Evolutionary conservation across 1,140 invertebrate genomes (phyloP), one percentile per base, ranked within the genome.

Genomic region (Oncopodura yosiiana): DNA sequence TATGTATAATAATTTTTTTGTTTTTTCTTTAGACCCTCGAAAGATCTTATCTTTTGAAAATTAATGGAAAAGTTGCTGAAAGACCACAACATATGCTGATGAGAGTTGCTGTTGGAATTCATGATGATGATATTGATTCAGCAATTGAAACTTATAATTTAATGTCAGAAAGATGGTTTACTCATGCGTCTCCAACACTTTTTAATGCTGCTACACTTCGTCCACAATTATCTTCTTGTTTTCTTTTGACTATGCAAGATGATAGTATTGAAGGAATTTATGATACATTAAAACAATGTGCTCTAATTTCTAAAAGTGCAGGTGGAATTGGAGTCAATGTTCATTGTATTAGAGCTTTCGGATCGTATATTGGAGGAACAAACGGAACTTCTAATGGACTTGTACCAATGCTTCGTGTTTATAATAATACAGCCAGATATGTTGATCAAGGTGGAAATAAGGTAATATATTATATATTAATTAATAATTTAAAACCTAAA

Each of bases 181-280:
- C 92, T 1, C 95, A 99, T 76, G 94, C 94, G 12, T 94, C 93
- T 12, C 94, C 95, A 8, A 98, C 95, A 2, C 75, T 99, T 9
- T 99, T 97, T 66, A 90, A 93, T 66, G 87, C 95, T 53, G 94
- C 90, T 36, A 98, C 94, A 11, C 80, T 78, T 9, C 76, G 81
- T 29, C 92, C 94, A 32, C 94, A 99, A 70, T 74, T 99, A 54
- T 96, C 93, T 0, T 51, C 53, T 12, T 99, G 94, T 71, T 99
- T 98, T 65, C 73, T 99, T 3, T 68, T 99, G 30, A 90, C 93
- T 0, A 96, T 99, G 89, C 80, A 78, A 45, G 86, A 90, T 12
- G 96, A 99, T 70, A 95, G 90, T 59, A 96, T 99, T 67, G 91
- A 97, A 66, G 95, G 95, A n/a, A 98, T 99, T 62, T 98, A 88